Evolutionary conservation across 64 coral and sea anemone species (phyloP).

Genomic region (Montipora capricornis): DNA sequence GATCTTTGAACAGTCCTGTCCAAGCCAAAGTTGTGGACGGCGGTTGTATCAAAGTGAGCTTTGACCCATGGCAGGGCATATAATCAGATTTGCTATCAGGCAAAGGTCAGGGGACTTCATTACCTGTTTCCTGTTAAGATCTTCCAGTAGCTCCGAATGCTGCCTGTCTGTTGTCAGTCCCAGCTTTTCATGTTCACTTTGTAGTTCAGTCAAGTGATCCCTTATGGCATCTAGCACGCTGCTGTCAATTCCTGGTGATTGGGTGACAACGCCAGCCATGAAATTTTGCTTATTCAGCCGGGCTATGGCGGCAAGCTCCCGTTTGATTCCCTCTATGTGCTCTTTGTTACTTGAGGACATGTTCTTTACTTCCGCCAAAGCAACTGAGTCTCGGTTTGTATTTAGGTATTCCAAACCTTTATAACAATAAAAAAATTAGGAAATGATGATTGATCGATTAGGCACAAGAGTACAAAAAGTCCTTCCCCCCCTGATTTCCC

Average conservation of each 20-base stretch:
- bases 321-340: constrained; percentile 71
- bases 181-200: constrained; percentile 81
- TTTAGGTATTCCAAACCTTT: constrained; percentile 51
- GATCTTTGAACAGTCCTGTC: too few species aligned
- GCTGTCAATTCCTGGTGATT: constrained; percentile 59
- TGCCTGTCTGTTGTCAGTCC: constrained; percentile 52
- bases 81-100: too few species aligned
- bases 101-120: too few species aligned
- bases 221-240: constrained; percentile 76
- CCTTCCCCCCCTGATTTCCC: too few species aligned
- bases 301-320: constrained; percentile 76
- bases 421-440: background rate
- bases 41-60: too few species aligned
- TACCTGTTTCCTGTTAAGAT: constrained; percentile 48
- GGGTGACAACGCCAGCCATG: constrained; percentile 43
- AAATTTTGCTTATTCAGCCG: constrained; percentile 74
- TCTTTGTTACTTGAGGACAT: constrained; percentile 81
- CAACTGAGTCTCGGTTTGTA: constrained; percentile 55
- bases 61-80: too few species aligned
- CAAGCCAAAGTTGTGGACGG: too few species aligned
- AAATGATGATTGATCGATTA: too few species aligned
- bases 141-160: constrained; percentile 59
- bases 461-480: too few species aligned
- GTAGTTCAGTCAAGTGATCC: constrained; percentile 66
- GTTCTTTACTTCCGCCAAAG: constrained; percentile 61